Conservation (phyloP, 1,140 invertebrate genomes). For the Drosophila biarmipes region DNA sequence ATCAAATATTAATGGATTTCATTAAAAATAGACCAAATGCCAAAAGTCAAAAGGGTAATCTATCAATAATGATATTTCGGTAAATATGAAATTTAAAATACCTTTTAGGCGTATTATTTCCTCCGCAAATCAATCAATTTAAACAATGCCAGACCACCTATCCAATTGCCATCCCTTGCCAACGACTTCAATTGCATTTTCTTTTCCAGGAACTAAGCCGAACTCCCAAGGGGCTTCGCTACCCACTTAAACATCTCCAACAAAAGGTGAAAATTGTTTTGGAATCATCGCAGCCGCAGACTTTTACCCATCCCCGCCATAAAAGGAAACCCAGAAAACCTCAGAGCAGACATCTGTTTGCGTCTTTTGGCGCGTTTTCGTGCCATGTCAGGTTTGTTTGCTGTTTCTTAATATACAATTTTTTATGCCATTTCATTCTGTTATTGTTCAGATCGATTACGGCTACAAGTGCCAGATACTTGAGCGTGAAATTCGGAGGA, state of each 20-base stretch:
- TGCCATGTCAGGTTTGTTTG: constrained; percentile 44
- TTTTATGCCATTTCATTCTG: constrained; percentile 58
- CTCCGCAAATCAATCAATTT: constrained; percentile 25
- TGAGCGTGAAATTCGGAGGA: constrained; percentile 67
- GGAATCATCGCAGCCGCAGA: constrained; percentile 41
- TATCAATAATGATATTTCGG: background rate
- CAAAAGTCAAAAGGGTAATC: background rate
- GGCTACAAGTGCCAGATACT: constrained; percentile 77
- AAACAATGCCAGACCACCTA: constrained; percentile 11
- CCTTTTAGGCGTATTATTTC: constrained; percentile 15
- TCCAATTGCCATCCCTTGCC: background rate
- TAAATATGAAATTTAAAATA: background rate
- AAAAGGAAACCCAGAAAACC: constrained; percentile 6
- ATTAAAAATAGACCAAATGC: background rate
- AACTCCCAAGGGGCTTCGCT: constrained; percentile 1
- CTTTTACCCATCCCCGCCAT: constrained; percentile 4
- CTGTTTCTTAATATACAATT: constrained; percentile 56
- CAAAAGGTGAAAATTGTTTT: constrained; percentile 57
- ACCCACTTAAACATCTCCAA: constrained; percentile 8
- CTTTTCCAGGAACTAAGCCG: constrained; percentile 20
- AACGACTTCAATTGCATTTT: constrained; percentile 28
- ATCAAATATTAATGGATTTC: background rate
- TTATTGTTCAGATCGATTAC: constrained; percentile 79
- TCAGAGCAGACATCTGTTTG: constrained; percentile 40
- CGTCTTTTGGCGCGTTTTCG: constrained; percentile 26